Evolutionary conservation across 1,140 invertebrate species (phyloP), one percentile per base, ranked within the genome.

Genomic region (Drosophila lowei): DNA sequence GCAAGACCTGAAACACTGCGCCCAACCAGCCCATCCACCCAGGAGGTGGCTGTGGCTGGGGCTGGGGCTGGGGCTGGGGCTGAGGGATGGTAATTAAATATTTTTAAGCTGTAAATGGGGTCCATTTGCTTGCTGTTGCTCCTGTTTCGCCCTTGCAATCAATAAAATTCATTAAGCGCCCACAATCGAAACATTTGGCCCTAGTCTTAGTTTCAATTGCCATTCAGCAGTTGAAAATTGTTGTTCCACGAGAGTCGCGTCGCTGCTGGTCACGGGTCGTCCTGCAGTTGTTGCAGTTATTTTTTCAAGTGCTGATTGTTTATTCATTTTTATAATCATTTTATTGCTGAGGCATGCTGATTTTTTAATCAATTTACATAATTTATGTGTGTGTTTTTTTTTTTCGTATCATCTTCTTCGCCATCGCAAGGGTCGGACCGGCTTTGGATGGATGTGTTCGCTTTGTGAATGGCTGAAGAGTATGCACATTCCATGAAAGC

Each of bases 41-140:
- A 38, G 54, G 16, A 23, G 23, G 16, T 8, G 59, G 44, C 4
- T 23, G 23, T 21, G 42, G 77, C 30, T 28, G 43, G 18, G 34
- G 3, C 16, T 18, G 11, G 30, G 13, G n/a, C 25, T 16, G 18
- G 6, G 55, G 16, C 43, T 59, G 71, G 47, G 7, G 8, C 16
- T 28, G 41, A 28, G 21, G 13, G 62, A 50, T 75, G 72, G 81
- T 85, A 85, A 85, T 85, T 85, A 85, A 85, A 85, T 88, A 85
- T 85, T 88, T 85, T 85, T 85, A 85, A 85, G 81, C 81, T 85
- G 81, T 85, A 88, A 85, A 85, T 85, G 81, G 81, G 72, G 81
- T 86, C 55, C 80, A 85, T 81, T 85, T 86, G 73, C 77, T 38
- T 64, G 68, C 57, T 85, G 80, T 66, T 78, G 44, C 67, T 70